Conservation (phyloP, 1,140 invertebrate species). For the Lordiphosa clarofinis region DNA sequence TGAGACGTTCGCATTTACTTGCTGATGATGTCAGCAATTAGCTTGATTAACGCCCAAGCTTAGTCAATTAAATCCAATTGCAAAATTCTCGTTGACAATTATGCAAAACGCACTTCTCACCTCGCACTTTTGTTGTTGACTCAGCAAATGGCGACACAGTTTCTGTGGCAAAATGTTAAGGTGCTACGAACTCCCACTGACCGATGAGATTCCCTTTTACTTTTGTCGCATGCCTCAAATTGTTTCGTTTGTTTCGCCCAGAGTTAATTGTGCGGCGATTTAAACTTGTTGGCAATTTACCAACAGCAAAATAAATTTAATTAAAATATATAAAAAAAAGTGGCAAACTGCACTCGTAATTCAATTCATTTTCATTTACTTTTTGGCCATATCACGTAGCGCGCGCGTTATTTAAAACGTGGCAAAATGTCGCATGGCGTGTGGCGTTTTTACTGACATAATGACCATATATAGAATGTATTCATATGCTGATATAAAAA, state of each 20-base stretch:
- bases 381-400: slow-evolving; percentile 10
- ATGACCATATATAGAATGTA: background rate
- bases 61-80: slow-evolving; percentile 49
- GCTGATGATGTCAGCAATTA: slow-evolving; percentile 53
- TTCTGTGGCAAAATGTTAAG: slow-evolving; percentile 38
- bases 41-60: slow-evolving; percentile 52
- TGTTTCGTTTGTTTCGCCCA: slow-evolving; percentile 27
- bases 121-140: slow-evolving; percentile 4
- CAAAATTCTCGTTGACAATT: slow-evolving; percentile 29
- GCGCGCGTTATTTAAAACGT: background rate
- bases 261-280: slow-evolving; percentile 38
- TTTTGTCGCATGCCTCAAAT: slow-evolving; percentile 32
- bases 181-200: slow-evolving; percentile 49
- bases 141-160: slow-evolving; percentile 19
- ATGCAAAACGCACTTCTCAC: slow-evolving; percentile 48
- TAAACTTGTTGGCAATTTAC: slow-evolving; percentile 30
- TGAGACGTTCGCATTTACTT: slow-evolving; percentile 14
- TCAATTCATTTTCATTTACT: slow-evolving; percentile 14
- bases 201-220: slow-evolving; percentile 11
- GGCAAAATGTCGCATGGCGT: slow-evolving; percentile 12
- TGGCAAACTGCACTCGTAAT: slow-evolving; percentile 16
- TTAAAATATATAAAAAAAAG: slow-evolving; percentile 26
- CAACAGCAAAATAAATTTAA: slow-evolving; percentile 21
- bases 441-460: slow-evolving; percentile 11
- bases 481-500: too few relatives aligned